phyloP scores from a whole-genome alignment of 2,888 invertebrate species.

The Spatulosminthurus flaviceps region DNA sequence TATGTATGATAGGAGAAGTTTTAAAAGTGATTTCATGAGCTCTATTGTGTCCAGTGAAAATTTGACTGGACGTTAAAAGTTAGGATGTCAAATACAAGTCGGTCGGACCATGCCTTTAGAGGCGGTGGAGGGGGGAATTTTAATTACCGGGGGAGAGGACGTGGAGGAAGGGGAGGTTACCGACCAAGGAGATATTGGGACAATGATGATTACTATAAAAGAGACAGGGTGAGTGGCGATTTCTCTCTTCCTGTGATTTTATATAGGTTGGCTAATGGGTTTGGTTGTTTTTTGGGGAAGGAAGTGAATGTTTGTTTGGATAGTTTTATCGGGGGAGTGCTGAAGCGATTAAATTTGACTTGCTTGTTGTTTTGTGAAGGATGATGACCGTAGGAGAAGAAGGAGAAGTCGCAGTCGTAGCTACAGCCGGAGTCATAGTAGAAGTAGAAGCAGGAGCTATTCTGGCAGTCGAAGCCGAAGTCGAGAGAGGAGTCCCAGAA shows the following conservation, averaged over 20 bases:
- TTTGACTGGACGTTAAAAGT: neutral
- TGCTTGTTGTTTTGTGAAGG: conserved; percentile 42
- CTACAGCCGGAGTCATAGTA: conserved; percentile 53
- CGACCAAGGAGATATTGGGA: conserved; percentile 62
- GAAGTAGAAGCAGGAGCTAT: conserved; percentile 57
- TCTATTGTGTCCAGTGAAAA: neutral
- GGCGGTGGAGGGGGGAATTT: conserved; percentile 50
- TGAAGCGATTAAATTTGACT: too few species aligned
- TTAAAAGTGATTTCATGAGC: too few species aligned
- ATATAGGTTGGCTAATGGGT: too few species aligned
- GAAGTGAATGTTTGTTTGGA: too few species aligned
- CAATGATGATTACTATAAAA: conserved; percentile 60
- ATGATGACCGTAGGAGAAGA: conserved; percentile 54
- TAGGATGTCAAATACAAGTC: conserved; percentile 29
- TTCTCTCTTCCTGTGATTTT: too few species aligned
- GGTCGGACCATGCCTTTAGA: conserved; percentile 8
- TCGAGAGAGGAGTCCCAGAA: conserved; percentile 37
- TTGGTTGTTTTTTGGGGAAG: too few species aligned
- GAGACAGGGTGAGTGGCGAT: conserved; percentile 57
- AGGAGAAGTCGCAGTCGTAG: conserved; percentile 51
- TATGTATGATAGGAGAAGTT: too few species aligned
- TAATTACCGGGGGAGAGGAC: conserved; percentile 41
- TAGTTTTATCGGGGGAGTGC: too few species aligned
- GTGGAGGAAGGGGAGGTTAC: conserved; percentile 53
- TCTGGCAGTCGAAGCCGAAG: conserved; percentile 25